Base-by-base conservation (phyloP, 2,797 vertebrate genomes). In the Argyrosomus regius region DNA sequence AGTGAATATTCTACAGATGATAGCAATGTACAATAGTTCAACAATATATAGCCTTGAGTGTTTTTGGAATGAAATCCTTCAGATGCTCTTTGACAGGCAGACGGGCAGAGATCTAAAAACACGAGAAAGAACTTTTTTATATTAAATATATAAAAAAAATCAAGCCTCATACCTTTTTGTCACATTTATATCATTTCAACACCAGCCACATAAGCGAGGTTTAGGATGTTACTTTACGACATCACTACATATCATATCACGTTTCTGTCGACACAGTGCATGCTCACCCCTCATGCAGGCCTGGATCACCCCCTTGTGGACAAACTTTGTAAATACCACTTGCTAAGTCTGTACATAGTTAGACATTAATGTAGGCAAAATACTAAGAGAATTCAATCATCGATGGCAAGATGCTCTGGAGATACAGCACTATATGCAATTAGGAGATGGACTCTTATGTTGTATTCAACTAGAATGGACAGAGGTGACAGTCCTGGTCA, bases 251-350 rank as follows among this genome's bases (percentile, higher is more conserved):
- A 92, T 91, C 88, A 90, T 85, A 83, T 87, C 75, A 85, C 62
- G 2, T 88, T 82, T 91, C 82, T 85, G 83, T 89, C 74, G 50
- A 82, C 85, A 78, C 39, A 48, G 81, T 80, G 88, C 86, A 84
- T 83, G 86, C 88, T 80, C 81, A 79, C 78, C 83, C 85, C 79
- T 91, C 85, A 81, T 7, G 72, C 91, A 89, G 88, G 73, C 92
- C 91, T 89, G 79, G 78, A 85, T 73, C 88, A 64, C 94, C 91
- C 94, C 95, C 95, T 94, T 94, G 94, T 95, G 94, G 95, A 93
- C 81, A 72, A 84, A 88, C 83, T 45, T 91, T 96, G 94, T 96
- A 96, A 95, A 96, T 96, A 96, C 95, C 95, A 96, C 94, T 96
- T 93, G 84, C 84, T 91, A 90, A 92, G 75, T 93, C 89, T 96